These are phyloP conservation scores for Zygaena filipendulae DNA, from an alignment of 2,888 invertebrate species.

Conservation along the genomic window DNA sequence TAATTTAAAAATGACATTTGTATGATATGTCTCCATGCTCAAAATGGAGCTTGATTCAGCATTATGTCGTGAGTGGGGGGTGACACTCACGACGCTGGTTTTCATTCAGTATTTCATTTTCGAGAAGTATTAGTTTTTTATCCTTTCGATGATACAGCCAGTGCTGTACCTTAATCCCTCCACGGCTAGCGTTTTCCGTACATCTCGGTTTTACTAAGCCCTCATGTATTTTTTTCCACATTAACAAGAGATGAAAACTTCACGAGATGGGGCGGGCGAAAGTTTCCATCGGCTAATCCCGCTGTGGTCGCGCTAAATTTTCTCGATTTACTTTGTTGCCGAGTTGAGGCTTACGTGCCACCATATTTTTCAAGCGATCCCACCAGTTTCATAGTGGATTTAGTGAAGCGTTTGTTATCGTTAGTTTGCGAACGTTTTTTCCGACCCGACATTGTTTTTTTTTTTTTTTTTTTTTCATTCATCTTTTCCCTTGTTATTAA, in stretches of 20 bases:
- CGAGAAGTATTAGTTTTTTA: too few relatives aligned
- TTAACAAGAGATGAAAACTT: conserved; percentile 60
- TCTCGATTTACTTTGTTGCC: conserved; percentile 57
- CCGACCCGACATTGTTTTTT: too few relatives aligned
- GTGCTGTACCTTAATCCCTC: too few relatives aligned
- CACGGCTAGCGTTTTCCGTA: conserved; percentile 15
- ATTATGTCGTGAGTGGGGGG: too few relatives aligned
- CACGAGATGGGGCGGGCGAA: conserved; percentile 28
- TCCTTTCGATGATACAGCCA: too few relatives aligned
- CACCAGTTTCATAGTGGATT: conserved; percentile 42
- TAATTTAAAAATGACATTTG: too few relatives aligned
- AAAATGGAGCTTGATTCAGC: too few relatives aligned
- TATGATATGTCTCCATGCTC: too few relatives aligned
- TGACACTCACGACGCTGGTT: too few relatives aligned
- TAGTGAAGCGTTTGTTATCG: conserved; percentile 47
- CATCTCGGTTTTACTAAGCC: conserved; percentile 25
- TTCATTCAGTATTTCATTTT: too few relatives aligned
- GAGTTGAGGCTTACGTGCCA: conserved; percentile 43
- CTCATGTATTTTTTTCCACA: conserved; percentile 33
- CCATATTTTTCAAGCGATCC: conserved; percentile 56
- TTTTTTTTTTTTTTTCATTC: too few relatives aligned
- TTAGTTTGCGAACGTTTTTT: conserved; percentile 39
- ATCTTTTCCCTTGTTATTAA: too few relatives aligned
- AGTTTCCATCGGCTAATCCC: conserved; percentile 58
- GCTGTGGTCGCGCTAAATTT: conserved; percentile 48